Percentiles rank a stretch among this genome's conserved stretches.
Evolutionary conservation across 2,888 invertebrate genomes (phyloP).

Genomic region (Zootermopsis nevadensis): DNA sequence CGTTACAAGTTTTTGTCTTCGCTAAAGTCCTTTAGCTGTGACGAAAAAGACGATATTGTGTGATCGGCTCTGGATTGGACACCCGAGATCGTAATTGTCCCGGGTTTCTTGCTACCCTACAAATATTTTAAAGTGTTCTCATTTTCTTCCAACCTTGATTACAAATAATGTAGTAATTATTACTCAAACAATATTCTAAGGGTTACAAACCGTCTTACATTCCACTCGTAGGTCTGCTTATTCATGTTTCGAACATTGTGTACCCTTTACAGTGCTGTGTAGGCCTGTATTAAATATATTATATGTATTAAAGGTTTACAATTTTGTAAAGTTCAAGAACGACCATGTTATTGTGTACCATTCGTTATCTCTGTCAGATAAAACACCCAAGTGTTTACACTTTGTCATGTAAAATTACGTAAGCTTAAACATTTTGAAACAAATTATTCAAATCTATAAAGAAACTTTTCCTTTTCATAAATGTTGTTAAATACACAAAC

Average conservation of each 20-base stretch:
- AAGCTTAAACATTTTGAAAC: too few species aligned
- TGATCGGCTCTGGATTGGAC: too few species aligned
- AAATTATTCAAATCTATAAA: too few species aligned
- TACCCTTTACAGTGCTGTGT: neutral
- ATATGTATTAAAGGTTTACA: neutral
- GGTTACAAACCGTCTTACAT: neutral
- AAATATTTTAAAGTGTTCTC: neutral
- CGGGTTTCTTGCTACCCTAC: neutral
- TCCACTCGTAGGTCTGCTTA: neutral
- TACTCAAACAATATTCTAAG: neutral
- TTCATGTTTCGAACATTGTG: neutral
- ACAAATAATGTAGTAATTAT: neutral
- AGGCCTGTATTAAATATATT: neutral
- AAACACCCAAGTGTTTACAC: neutral
- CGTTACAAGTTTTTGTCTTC: too few species aligned
- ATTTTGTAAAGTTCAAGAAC: neutral
- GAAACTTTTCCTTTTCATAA: too few species aligned
- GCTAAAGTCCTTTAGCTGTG: neutral
- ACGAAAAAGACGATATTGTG: neutral
- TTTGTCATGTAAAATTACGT: neutral
- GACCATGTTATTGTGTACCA: neutral
- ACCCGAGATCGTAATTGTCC: too few species aligned
- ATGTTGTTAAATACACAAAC: too few species aligned
- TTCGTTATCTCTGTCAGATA: neutral
- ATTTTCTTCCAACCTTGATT: neutral